Base-by-base conservation (phyloP, 1,140 invertebrate species). In the Elymnias hypermnestra region DNA sequence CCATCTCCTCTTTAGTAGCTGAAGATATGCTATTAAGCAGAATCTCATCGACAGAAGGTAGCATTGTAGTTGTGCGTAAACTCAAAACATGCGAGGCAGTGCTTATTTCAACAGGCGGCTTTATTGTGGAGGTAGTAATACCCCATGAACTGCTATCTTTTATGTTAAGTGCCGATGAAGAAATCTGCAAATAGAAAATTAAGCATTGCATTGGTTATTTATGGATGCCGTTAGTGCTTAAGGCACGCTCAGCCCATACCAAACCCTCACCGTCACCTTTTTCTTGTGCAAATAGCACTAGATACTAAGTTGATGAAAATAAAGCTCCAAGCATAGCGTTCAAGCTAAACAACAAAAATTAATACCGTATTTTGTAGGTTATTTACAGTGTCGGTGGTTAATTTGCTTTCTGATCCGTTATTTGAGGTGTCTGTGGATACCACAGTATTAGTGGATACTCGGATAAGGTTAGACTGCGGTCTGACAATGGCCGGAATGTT, bases 321-420 rank as follows among this genome's bases (percentile, higher is more conserved):
- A 21, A 73, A 75, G 64, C 67, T 45, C 57, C 57, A 73, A 83
- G 76, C 78, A 56, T 46, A 72, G 65, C 69, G 43, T 75, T 71
- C 41, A 85, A 81, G 78, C 73, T 72, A 76, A 85, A 83, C 74
- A 85, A 83, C 64, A 58, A 75, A 83, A 76, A 61, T 78, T 55
- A 79, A 81, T 87, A 87, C 86, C 86, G 77, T 87, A 56, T 33
- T 60, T 81, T 83, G 72, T 60, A 70, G 81, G 75, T 86, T 87
- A 87, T 87, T 86, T 87, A 87, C 86, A 87, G 78, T 86, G 83
- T 77, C 78, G 71, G 60, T 76, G 68, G 70, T 87, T 86, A 79
- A 78, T 72, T 67, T 53, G 49, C 64, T 82, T 79, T 82, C 77
- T 61, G 63, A 66, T 82, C 65, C 78, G 79, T 86, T 83, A 83